These are phyloP conservation scores for Gisinianus flammeolus DNA, from an alignment of 2,888 invertebrate genomes.

Conservation along the genomic window DNA sequence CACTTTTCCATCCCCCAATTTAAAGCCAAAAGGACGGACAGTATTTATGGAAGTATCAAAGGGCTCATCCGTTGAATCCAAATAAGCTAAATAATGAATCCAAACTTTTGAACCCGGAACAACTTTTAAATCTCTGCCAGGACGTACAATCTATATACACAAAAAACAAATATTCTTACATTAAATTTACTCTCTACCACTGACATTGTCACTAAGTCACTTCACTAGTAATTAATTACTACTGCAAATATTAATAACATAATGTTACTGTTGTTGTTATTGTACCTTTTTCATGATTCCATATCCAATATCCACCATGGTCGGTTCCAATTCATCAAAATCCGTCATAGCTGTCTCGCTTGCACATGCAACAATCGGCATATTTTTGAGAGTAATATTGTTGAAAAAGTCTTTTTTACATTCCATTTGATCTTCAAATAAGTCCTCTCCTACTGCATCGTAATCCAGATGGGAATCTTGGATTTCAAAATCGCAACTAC, in stretches of 20 bases:
- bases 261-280: too few species aligned
- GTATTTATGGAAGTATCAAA: conserved; percentile 72
- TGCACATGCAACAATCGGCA: conserved; percentile 3
- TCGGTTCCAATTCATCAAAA: conserved; percentile 31
- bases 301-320: conserved; percentile 10
- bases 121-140: conserved; percentile 70
- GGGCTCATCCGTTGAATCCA: conserved; percentile 73
- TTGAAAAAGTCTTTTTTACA: conserved; percentile 30
- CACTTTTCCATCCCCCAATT: conserved; percentile 62
- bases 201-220: neutral
- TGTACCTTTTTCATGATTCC: conserved; percentile 22
- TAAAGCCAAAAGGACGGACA: conserved; percentile 64
- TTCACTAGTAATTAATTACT: neutral
- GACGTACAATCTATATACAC: conserved; percentile 63
- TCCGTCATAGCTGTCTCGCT: conserved; percentile 12
- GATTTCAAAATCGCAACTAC: conserved; percentile 26
- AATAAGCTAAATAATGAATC: conserved; percentile 73
- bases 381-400: conserved; percentile 28
- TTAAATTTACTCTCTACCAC: neutral
- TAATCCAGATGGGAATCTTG: too few species aligned
- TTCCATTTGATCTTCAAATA: conserved; percentile 3
- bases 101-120: conserved; percentile 67
- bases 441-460: neutral
- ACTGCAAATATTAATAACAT: neutral
- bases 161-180: conserved; percentile 20